Conservation (phyloP, 2,797 vertebrate genomes). For the Apodemus agrarius region DNA sequence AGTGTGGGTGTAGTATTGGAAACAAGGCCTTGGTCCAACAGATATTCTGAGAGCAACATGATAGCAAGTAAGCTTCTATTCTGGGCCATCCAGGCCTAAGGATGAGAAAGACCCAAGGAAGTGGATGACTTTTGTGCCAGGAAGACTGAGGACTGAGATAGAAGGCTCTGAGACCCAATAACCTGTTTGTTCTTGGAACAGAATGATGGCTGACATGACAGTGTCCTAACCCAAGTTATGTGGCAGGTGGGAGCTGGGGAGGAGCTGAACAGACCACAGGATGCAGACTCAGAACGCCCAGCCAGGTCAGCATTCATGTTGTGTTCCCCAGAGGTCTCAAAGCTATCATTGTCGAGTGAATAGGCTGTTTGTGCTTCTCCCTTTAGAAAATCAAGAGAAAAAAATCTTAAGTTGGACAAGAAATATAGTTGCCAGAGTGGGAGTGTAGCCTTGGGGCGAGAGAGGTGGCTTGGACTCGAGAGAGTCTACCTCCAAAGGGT, state of each 20-base stretch:
- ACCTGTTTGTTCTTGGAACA: not conserved
- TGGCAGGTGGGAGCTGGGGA: accelerated
- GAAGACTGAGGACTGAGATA: too few species aligned
- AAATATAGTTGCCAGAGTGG: accelerated
- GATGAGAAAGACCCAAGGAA: not conserved
- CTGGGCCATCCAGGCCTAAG: not conserved
- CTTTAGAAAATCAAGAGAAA: not conserved
- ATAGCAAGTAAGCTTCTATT: not conserved
- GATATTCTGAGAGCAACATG: not conserved
- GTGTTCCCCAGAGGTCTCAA: not conserved
- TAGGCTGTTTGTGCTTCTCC: not conserved
- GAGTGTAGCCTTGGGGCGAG: accelerated
- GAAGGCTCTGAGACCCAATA: not conserved
- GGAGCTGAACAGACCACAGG: not conserved
- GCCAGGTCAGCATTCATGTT: not conserved
- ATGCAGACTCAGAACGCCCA: not conserved
- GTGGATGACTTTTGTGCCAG: not conserved
- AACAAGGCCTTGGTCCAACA: not conserved
- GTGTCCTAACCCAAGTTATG: not conserved
- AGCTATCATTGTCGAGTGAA: not conserved
- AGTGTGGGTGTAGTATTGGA: accelerated
- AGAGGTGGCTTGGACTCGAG: not conserved
- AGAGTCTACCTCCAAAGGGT: not conserved
- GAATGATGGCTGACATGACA: accelerated
- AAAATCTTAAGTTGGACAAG: not conserved